Evolutionary conservation across 2,888 invertebrate species (phyloP).

Genomic region (Erebia palarica): DNA sequence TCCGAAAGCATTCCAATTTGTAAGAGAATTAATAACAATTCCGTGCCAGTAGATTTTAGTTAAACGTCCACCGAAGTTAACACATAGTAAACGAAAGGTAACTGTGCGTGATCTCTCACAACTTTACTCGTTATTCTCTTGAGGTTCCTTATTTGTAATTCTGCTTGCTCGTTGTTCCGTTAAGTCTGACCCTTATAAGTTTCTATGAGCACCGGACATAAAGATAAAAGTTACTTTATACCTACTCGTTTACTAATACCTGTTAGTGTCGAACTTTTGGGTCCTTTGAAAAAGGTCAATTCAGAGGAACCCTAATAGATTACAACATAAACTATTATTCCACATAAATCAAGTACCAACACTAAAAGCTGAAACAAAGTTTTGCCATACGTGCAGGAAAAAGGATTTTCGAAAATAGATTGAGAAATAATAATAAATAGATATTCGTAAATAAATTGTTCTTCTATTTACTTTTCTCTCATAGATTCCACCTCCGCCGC

Average conservation of each 20-base stretch:
- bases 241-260: background rate
- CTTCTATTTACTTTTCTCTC: no score
- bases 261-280: background rate
- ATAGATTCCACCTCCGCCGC: no score
- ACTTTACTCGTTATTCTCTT: conserved; percentile 41
- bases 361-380: no score
- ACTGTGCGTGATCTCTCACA: conserved; percentile 42
- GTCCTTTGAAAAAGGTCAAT: no score
- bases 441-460: no score
- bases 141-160: conserved; percentile 48
- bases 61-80: conserved; percentile 35
- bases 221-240: conserved; percentile 24
- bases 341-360: no score
- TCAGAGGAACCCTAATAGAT: no score
- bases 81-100: conserved; percentile 47
- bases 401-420: no score
- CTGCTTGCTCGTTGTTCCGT: conserved; percentile 35
- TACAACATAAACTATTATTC: no score
- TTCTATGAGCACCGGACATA: conserved; percentile 24
- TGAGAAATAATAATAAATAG: no score
- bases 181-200: conserved; percentile 46
- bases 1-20: no score
- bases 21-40: conserved; percentile 18
- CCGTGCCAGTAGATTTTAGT: conserved; percentile 13
- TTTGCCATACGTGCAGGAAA: no score